Conservation (phyloP, 2,888 invertebrate species). For the Drosophila neoperkinsi region DNA sequence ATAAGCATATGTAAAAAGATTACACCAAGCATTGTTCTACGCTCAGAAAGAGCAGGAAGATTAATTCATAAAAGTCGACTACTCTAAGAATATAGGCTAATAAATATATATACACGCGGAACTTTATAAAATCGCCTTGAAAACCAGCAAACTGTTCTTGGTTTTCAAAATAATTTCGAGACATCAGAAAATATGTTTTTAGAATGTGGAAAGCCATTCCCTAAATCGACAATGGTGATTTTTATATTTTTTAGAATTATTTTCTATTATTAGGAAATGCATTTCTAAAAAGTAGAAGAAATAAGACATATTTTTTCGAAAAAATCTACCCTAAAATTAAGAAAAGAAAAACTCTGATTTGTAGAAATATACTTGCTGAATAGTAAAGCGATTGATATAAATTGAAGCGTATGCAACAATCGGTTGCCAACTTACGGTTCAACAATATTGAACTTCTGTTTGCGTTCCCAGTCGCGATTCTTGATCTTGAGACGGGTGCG, state of each 20-base stretch:
- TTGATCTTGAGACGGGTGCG: constrained; percentile 90
- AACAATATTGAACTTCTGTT: constrained; percentile 78
- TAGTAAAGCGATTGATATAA: background rate
- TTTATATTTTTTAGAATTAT: background rate
- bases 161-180: background rate
- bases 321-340: no score
- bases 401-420: background rate
- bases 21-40: no score
- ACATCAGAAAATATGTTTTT: background rate
- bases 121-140: no score
- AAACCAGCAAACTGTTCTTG: background rate
- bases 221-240: background rate
- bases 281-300: background rate
- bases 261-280: background rate
- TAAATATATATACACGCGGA: background rate
- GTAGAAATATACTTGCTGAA: background rate
- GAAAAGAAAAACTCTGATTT: background rate
- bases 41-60: no score
- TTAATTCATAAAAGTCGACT: no score
- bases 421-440: constrained; percentile 75
- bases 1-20: no score
- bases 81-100: no score
- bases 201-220: background rate
- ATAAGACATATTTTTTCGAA: no score
- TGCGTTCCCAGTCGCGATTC: constrained; percentile 86